Conservation (phyloP, 30 jellyfish, hydroid and myxozoan species). For the Clytia hemisphaerica region DNA sequence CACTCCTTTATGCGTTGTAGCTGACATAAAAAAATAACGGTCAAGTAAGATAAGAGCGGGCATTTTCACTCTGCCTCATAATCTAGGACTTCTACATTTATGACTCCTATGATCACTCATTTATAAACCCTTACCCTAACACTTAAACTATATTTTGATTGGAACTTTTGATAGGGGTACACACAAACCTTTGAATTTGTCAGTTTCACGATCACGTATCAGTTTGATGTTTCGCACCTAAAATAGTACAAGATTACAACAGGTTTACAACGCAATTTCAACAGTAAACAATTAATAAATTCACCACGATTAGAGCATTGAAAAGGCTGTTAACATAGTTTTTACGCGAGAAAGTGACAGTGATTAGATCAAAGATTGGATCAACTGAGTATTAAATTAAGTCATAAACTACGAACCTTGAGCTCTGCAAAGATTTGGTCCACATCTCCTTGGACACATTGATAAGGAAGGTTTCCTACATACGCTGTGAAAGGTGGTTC, state of each 20-base stretch:
- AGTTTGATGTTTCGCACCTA: conserved; percentile 84
- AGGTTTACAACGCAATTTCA: not conserved
- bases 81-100: too few species aligned
- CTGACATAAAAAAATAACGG: too few species aligned
- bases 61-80: too few species aligned
- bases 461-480: conserved; percentile 94
- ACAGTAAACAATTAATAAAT: not conserved
- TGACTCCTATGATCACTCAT: too few species aligned
- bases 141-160: not conserved
- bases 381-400: not conserved
- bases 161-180: not conserved
- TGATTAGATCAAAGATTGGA: too few species aligned
- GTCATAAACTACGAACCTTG: conserved; percentile 41
- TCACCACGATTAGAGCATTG: not conserved
- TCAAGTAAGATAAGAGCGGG: too few species aligned
- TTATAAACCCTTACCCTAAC: too few species aligned
- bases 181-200: conserved; percentile 82
- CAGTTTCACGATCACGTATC: conserved; percentile 97
- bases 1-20: too few species aligned
- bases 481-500: conserved; percentile 93
- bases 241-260: not conserved
- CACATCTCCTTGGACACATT: conserved; percentile 97
- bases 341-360: too few species aligned
- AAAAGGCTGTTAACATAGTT: too few species aligned
- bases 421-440: conserved; percentile 73